Conservation (phyloP, 1,140 invertebrate genomes). For the Drosophila lacertosa region DNA sequence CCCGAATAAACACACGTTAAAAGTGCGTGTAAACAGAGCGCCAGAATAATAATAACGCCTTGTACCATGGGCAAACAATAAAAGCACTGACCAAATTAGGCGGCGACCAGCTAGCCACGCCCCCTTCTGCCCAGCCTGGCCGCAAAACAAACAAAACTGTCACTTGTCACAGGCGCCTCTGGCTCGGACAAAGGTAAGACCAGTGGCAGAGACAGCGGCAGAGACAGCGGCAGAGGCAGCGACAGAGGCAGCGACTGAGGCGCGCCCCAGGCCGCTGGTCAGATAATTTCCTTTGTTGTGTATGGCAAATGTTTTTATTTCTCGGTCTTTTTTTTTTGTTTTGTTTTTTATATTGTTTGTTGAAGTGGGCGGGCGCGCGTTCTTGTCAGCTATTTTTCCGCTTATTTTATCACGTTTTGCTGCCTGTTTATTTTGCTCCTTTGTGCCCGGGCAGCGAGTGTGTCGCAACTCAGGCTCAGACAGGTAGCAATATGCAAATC, state of each 20-base stretch:
- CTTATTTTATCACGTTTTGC: slow-evolving; percentile 70
- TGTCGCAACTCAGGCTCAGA: slow-evolving; percentile 40
- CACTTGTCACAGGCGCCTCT: slow-evolving; percentile 63
- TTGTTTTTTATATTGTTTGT: slow-evolving; percentile 2
- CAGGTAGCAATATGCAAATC: slow-evolving; percentile 80
- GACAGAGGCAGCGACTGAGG: background rate
- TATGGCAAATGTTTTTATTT: slow-evolving; percentile 66
- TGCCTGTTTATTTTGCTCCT: slow-evolving; percentile 40
- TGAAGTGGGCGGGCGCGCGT: background rate
- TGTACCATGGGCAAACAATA: slow-evolving; percentile 54
- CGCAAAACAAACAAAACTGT: slow-evolving; percentile 70
- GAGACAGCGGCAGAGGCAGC: background rate
- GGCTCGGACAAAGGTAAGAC: too few relatives aligned
- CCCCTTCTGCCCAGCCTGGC: slow-evolving; percentile 12
- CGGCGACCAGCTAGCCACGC: slow-evolving; percentile 45
- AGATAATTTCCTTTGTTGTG: slow-evolving; percentile 79
- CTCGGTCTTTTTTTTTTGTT: slow-evolving; percentile 29
- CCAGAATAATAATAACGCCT: slow-evolving; percentile 67
- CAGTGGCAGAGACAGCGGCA: background rate
- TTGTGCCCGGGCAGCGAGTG: slow-evolving; percentile 54
- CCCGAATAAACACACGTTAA: slow-evolving; percentile 72
- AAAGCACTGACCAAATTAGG: slow-evolving; percentile 71
- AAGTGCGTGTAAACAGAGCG: slow-evolving; percentile 73
- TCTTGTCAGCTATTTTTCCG: slow-evolving; percentile 69
- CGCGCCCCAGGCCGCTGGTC: slow-evolving; percentile 55